These are phyloP conservation scores for Kuschelorhynchus macadamiae DNA, from an alignment of 2,888 invertebrate species.

Conservation along the genomic window DNA sequence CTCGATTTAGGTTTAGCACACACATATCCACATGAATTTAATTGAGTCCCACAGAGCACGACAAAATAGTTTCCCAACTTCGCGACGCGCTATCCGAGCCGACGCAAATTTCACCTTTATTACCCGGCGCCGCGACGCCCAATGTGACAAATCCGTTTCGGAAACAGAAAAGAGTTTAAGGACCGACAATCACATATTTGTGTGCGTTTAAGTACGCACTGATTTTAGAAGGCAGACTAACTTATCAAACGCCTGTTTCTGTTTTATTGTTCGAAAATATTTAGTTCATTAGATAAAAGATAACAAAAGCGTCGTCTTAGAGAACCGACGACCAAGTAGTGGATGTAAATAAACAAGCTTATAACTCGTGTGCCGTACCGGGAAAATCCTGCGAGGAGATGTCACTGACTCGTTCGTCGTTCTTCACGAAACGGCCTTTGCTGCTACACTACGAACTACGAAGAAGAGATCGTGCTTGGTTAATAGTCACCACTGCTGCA, in stretches of 20 bases:
- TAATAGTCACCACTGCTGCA: no score
- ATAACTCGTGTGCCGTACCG: constrained; percentile 29
- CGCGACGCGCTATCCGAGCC: constrained; percentile 22
- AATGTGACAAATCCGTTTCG: constrained; percentile 16
- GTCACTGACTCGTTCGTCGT: constrained; percentile 39
- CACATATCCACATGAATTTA: no score
- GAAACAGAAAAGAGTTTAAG: constrained; percentile 10
- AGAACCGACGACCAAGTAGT: constrained; percentile 5
- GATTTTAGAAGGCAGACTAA: not conserved
- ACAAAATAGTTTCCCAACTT: constrained; percentile 11
- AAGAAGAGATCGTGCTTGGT: constrained; percentile 36
- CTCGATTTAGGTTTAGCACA: no score
- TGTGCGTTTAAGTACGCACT: no score
- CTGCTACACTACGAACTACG: constrained; percentile 34
- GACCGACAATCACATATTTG: not conserved
- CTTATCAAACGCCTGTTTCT: constrained; percentile 15
- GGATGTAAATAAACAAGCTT: no score
- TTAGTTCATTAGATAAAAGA: constrained; percentile 38
- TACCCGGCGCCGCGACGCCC: constrained; percentile 38
- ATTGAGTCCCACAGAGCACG: constrained; percentile 12
- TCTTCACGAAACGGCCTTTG: constrained; percentile 37
- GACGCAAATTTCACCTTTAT: constrained; percentile 27
- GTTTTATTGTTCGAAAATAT: constrained; percentile 22
- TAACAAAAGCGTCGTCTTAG: not conserved
- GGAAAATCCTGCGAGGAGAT: constrained; percentile 15